Conservation (phyloP, 2,113 vertebrate species). For the Atrichornis clamosus region DNA sequence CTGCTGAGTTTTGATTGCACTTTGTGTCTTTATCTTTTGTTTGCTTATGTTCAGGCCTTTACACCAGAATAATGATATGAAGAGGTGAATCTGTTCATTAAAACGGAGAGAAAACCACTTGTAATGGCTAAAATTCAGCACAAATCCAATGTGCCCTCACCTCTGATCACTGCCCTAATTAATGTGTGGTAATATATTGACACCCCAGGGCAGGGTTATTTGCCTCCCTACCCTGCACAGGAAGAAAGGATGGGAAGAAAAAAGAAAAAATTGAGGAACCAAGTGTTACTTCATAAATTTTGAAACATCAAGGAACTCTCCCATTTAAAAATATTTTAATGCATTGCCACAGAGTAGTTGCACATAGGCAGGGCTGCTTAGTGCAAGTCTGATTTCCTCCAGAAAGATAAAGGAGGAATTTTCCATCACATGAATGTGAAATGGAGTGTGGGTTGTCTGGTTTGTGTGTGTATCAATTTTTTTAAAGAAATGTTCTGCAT, state of each 20-base stretch:
- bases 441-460: background rate
- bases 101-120: background rate
- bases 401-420: background rate
- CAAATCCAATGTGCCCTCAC: rapidly evolving
- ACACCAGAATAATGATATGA: background rate
- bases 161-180: background rate
- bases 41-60: background rate
- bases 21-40: conserved; percentile 16
- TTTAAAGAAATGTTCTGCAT: background rate
- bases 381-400: background rate
- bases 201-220: background rate
- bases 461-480: background rate
- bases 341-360: background rate
- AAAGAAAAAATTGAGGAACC: background rate
- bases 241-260: background rate
- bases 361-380: background rate
- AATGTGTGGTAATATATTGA: rapidly evolving
- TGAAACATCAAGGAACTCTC: background rate
- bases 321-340: background rate
- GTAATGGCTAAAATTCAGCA: background rate
- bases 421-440: background rate
- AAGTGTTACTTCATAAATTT: background rate
- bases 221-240: background rate
- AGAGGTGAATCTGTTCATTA: background rate
- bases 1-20: background rate